Evolutionary conservation across 1,140 invertebrate species (phyloP), one percentile per base, ranked within the genome.

Genomic region (Aplysia californica): DNA sequence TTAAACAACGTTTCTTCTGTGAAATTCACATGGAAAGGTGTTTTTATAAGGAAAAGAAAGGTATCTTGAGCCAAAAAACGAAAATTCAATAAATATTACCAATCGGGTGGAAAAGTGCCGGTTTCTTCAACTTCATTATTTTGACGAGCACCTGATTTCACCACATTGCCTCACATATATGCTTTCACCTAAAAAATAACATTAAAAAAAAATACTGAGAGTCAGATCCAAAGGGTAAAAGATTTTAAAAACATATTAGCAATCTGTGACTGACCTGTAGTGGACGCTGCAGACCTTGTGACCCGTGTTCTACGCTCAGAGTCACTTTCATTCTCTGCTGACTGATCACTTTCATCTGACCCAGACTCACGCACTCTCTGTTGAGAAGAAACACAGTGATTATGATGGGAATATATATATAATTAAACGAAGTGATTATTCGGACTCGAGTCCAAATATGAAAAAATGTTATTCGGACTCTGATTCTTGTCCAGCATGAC

Each of bases 201-300:
- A 3, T 69, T 39, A 41, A 23, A 23, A 29, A 3, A 44, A 15
- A 20, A n/a, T n/a, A n/a, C n/a, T n/a, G 21, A 69, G 6, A 41
- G 36, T 23, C 4, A 44, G 3, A 41, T 41, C 4, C 5, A 41
- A 36, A 4, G 3, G 31, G 6, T 15, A 15, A 33, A 33, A 33
- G 15, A 15, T 31, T 44, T 23, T 31, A 39, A 15, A 44, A 41
- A 41, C 5, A 35, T 6, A 33, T 10, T 15, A 66, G 29, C 26
- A 15, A 29, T 35, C 10, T 66, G 31, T 10, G 6, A 69, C 21
- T 15, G 3, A 50, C 10, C 10, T 21, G 4, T 18, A 10, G 3
- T 69, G 39, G 36, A 26, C 33, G 36, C 71, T 64, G 71, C 71
- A 44, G 71, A 74, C 44, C 71, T 61, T 6, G 71, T 74, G 29